Evolutionary conservation across 2,888 invertebrate species (phyloP).

Genomic region (Erynnis tages): DNA sequence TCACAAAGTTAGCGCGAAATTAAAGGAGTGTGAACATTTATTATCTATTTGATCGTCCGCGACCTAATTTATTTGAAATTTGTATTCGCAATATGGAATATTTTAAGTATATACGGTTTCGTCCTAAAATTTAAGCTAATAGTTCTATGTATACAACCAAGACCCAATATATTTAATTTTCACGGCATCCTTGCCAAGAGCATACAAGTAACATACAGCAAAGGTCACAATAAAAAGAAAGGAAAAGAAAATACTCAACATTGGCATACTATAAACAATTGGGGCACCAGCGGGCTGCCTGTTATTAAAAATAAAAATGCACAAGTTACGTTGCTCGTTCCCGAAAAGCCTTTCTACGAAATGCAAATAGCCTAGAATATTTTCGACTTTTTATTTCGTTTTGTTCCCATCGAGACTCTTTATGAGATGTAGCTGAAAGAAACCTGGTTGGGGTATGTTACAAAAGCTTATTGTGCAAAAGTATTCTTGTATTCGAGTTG

Average conservation of each 20-base stretch:
- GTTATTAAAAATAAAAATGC: conserved; percentile 22
- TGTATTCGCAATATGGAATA: too few species aligned
- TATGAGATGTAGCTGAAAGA: too few species aligned
- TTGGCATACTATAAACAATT: conserved; percentile 19
- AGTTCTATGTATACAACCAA: too few species aligned
- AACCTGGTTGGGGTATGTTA: background rate
- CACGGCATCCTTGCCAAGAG: too few species aligned
- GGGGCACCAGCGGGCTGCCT: conserved; percentile 4
- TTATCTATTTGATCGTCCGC: too few species aligned
- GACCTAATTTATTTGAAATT: too few species aligned
- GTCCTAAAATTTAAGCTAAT: too few species aligned
- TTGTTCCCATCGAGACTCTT: background rate
- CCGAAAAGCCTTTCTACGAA: conserved; percentile 14
- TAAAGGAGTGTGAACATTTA: too few species aligned
- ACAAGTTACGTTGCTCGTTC: conserved; percentile 8
- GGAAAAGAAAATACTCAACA: background rate
- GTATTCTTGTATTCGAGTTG: too few species aligned
- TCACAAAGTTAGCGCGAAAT: too few species aligned
- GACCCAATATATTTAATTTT: too few species aligned
- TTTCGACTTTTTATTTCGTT: conserved; percentile 1
- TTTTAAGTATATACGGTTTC: too few species aligned
- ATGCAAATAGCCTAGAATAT: conserved; percentile 14
- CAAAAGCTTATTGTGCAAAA: background rate
- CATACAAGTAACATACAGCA: background rate
- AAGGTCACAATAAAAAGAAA: background rate